These are phyloP conservation scores for Crenichthys baileyi DNA, from an alignment of 2,797 vertebrate genomes.

Conservation along the genomic window DNA sequence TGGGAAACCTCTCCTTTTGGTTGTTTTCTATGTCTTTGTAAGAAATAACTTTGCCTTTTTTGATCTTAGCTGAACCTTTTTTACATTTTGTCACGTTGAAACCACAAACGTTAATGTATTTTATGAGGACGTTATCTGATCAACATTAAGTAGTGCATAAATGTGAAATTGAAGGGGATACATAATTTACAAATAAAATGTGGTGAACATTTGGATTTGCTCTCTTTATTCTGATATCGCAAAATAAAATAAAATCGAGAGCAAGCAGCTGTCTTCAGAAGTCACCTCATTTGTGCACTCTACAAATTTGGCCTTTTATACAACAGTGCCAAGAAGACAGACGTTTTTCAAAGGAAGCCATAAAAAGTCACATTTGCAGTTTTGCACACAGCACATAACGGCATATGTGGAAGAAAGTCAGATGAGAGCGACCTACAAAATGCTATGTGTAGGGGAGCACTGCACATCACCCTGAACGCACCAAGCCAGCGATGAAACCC, in stretches of 20 bases:
- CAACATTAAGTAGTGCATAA: background rate
- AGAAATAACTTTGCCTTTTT: slow-evolving; percentile 31
- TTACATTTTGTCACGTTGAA: background rate
- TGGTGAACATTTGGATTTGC: background rate
- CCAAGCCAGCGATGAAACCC: background rate
- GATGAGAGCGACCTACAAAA: background rate
- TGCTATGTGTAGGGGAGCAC: background rate
- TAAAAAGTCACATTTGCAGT: background rate
- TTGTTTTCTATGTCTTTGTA: slow-evolving; percentile 31
- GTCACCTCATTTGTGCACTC: background rate
- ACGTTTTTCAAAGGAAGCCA: background rate
- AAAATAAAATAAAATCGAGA: background rate
- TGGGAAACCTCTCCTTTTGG: slow-evolving; percentile 38
- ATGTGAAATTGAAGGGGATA: background rate
- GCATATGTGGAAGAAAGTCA: background rate
- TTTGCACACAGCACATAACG: background rate
- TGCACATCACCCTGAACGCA: background rate
- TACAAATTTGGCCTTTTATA: background rate
- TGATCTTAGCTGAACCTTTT: slow-evolving; percentile 6
- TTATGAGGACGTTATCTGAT: background rate
- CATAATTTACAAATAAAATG: background rate
- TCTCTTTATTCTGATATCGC: background rate
- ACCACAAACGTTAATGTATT: background rate
- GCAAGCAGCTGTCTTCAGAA: background rate
- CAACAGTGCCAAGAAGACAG: background rate